A percentile compares a stretch with the other conserved stretches of the same genome.
These are phyloP conservation scores for Atherinosoma microstoma DNA, from an alignment of 2,797 vertebrate species.

Conservation along the genomic window DNA sequence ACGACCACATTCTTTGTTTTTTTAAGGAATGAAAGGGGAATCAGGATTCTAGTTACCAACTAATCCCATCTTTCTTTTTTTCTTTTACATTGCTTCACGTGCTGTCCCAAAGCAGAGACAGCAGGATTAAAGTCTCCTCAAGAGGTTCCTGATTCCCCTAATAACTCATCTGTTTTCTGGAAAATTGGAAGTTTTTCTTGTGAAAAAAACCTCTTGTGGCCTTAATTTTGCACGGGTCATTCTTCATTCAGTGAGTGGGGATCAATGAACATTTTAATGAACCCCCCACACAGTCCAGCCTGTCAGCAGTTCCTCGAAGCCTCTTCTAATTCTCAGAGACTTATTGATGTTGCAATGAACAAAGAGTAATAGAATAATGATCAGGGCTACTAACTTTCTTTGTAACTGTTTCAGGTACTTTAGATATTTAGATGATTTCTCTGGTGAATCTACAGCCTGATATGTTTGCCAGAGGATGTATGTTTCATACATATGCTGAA, in stretches of 20 bases:
- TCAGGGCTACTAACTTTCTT: neutral
- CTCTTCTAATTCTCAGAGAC: too few species aligned
- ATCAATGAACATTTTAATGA: too few species aligned
- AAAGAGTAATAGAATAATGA: neutral
- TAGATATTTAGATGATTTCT: neutral
- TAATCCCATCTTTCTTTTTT: neutral
- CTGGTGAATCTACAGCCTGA: neutral
- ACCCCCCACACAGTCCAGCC: neutral
- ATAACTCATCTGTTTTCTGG: too few species aligned
- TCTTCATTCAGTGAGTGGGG: too few species aligned
- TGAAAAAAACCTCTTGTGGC: too few species aligned
- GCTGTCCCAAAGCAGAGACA: neutral
- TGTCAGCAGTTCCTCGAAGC: neutral
- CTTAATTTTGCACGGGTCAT: too few species aligned
- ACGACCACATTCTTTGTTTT: conserved; percentile 14
- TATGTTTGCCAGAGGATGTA: neutral
- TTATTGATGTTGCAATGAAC: too few species aligned
- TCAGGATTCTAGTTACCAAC: neutral
- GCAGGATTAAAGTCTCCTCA: too few species aligned
- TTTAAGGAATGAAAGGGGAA: conserved; percentile 1
- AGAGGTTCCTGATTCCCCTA: too few species aligned
- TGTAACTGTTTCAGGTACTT: neutral
- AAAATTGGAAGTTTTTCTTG: too few species aligned
- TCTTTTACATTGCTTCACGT: neutral
- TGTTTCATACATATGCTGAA: neutral